These are phyloP conservation scores for Pandemis corylana DNA, from an alignment of 2,888 invertebrate genomes.

Conservation along the genomic window DNA sequence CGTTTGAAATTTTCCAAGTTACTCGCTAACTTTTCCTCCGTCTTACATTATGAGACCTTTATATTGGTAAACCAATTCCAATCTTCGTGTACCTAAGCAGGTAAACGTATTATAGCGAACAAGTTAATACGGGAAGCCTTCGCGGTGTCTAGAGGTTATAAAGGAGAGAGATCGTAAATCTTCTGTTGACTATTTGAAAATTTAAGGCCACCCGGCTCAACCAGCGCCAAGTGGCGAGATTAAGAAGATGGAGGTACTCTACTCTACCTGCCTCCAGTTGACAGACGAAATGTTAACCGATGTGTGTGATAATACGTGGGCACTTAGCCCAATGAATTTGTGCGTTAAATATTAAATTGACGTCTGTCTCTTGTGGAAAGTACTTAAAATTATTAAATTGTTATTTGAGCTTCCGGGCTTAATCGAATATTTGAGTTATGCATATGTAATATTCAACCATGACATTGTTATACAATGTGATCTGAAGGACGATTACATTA, in stretches of 20 bases:
- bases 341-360: slow-evolving; percentile 29
- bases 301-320: slow-evolving; percentile 26
- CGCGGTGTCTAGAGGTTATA: slow-evolving; percentile 12
- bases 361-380: slow-evolving; percentile 20
- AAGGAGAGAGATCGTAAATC: slow-evolving; percentile 21
- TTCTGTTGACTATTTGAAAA: slow-evolving; percentile 33
- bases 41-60: slow-evolving; percentile 22
- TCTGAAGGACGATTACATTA: no score
- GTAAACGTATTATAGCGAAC: slow-evolving; percentile 25
- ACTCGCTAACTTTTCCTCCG: slow-evolving; percentile 15
- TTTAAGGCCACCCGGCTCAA: slow-evolving; percentile 14
- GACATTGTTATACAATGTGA: not conserved
- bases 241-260: slow-evolving; percentile 19
- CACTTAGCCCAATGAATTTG: slow-evolving; percentile 32
- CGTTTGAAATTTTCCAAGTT: slow-evolving; percentile 11
- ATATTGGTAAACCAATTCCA: slow-evolving; percentile 28
- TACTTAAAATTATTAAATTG: slow-evolving; percentile 25
- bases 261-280: slow-evolving; percentile 18
- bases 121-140: slow-evolving; percentile 28
- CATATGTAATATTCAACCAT: not conserved
- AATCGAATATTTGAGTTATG: not conserved
- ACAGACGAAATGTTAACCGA: slow-evolving; percentile 18
- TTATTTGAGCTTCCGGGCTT: not conserved
- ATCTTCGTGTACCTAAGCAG: slow-evolving; percentile 15
- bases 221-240: slow-evolving; percentile 4